Evolutionary conservation across 2,113 vertebrate genomes (phyloP), one percentile per base, ranked within the genome.

Genomic region (Carettochelys insculpta): DNA sequence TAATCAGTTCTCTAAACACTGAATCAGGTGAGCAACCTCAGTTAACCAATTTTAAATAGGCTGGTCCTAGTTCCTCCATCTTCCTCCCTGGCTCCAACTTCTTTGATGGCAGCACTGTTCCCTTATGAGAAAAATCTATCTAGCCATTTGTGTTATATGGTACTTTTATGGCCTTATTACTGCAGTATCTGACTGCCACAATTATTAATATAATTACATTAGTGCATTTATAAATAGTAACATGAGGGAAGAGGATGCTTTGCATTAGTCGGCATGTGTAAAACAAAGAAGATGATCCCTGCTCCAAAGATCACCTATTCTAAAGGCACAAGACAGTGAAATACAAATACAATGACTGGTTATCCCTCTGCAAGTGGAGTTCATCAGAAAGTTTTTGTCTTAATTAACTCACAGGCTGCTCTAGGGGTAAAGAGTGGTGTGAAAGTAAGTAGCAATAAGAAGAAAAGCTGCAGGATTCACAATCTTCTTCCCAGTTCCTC

Each of bases 301-400:
- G 2, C 34, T 20, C 58, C 58, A 34, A 19, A 0, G 0, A 61
- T 27, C 4, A 71, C 8, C 2, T 31, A 85, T 8, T 0, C 0
- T 0, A 0, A 19, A 25, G 29, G 34, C 65, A 76, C 8, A 24
- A 50, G 56, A n/a, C 27, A 79, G 27, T 1, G 2, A 0, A 1
- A 13, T 51, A n/a, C 61, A 89, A 80, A 77, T 24, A 31, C 9
- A 11, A 45, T 45, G 71, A 27, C 0, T 0, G 1, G 38, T 52
- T 17, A 76, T 38, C n/a, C n/a, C n/a, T n/a, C n/a, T 13, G 20
- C 76, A 87, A 24, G 1, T 1, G 1, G 17, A 56, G 53, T 34
- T 9, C 8, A 31, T 75, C 41, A 12, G 61, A 68, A 78, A 7
- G 20, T 51, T 73, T 65, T 68, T 68, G 34, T 34, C 61, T 68